Evolutionary conservation across 1,140 invertebrate species (phyloP).

Genomic region (Pogonognathellus flavescens): DNA sequence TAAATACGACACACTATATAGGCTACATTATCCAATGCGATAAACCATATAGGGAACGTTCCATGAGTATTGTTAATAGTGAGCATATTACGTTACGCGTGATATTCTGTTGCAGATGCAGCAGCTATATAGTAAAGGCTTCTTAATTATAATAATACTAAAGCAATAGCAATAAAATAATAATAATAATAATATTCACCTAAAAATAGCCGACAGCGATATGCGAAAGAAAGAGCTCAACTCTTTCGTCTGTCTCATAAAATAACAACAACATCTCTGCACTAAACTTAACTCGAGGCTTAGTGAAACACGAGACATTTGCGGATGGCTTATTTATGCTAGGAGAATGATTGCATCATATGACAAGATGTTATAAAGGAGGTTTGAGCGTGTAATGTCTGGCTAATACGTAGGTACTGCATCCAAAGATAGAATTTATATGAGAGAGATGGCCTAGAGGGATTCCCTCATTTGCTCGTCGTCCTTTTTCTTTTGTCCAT

Average conservation of each 20-base stretch:
- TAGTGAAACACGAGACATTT: conserved; percentile 22
- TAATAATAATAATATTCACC: conserved; percentile 14
- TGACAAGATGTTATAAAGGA: not conserved
- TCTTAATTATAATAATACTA: no score
- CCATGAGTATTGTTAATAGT: no score
- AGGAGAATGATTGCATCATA: not conserved
- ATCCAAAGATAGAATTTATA: not conserved
- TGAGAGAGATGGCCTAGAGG: conserved; percentile 31
- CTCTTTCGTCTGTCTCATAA: not conserved
- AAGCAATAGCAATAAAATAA: not conserved
- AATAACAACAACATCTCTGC: not conserved
- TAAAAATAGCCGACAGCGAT: conserved; percentile 48
- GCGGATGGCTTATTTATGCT: not conserved
- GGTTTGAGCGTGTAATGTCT: not conserved
- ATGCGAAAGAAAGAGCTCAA: conserved; percentile 1
- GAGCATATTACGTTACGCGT: no score
- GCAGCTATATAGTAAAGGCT: no score
- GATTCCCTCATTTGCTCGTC: conserved; percentile 35
- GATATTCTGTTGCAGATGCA: no score
- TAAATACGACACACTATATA: no score
- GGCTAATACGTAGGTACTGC: no score
- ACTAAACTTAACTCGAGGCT: conserved; percentile 15
- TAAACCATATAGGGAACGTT: no score
- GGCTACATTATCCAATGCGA: no score
- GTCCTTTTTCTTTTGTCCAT: conserved; percentile 38